phyloP scores from a whole-genome alignment of 2,113 vertebrate species.

The Pygathrix nemaeus region DNA sequence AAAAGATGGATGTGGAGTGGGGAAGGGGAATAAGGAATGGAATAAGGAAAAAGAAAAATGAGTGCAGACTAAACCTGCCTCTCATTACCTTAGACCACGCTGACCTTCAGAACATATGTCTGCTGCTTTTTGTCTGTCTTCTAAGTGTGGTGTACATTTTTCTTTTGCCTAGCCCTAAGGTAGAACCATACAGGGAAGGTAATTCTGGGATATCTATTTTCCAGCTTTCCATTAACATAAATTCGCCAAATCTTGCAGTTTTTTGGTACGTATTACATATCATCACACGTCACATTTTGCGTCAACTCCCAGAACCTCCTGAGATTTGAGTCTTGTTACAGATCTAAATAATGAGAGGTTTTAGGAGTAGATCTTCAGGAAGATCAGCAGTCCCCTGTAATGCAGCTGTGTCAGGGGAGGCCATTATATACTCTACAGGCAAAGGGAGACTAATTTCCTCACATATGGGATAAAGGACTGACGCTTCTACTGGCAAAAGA shows the following conservation, averaged over 20 bases:
- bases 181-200: neutral
- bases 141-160: neutral
- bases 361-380: neutral
- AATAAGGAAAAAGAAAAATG: neutral
- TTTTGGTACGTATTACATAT: neutral
- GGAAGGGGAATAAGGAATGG: neutral
- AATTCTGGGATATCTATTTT: neutral
- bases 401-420: neutral
- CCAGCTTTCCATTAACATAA: neutral
- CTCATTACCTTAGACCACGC: neutral
- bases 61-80: neutral
- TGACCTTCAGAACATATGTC: neutral
- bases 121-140: constrained; percentile 10
- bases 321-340: constrained; percentile 10
- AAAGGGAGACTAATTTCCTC: neutral
- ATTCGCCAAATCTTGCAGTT: neutral
- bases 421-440: neutral
- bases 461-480: neutral
- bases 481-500: neutral
- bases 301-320: neutral
- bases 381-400: neutral
- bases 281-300: neutral
- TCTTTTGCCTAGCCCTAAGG: neutral
- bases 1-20: neutral
- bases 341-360: neutral